A percentile compares a stretch with the other conserved stretches of the same genome.
phyloP scores from a whole-genome alignment of 2,113 vertebrate species.

The Hemibates koningsi region DNA sequence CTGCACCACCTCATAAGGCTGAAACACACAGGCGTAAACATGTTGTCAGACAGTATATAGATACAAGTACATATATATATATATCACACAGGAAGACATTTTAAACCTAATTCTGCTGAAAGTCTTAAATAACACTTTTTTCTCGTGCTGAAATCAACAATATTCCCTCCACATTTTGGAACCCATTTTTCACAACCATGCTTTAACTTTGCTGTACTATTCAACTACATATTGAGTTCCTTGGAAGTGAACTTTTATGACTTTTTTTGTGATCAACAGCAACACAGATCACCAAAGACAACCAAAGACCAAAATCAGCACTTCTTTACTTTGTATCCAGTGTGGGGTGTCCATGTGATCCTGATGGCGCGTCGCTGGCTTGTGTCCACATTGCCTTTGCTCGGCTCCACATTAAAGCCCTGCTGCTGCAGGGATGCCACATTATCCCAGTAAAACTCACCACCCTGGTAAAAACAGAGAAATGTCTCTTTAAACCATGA shows the following conservation, averaged over 20 bases:
- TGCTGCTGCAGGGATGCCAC: slow-evolving; percentile 63
- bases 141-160: not conserved
- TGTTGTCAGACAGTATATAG: not conserved
- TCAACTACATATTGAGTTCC: not conserved
- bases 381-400: slow-evolving; percentile 65
- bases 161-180: not conserved
- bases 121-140: not conserved
- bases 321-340: slow-evolving; percentile 66
- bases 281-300: not conserved
- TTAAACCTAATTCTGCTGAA: not conserved
- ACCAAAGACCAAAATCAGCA: not conserved
- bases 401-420: slow-evolving; percentile 76
- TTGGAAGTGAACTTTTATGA: not conserved
- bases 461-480: slow-evolving; percentile 45
- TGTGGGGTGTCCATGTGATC: slow-evolving; percentile 80
- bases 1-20: slow-evolving; percentile 74
- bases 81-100: not conserved
- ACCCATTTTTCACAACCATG: not conserved
- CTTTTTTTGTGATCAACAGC: not conserved
- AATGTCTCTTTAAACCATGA: not conserved
- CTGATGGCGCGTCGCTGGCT: slow-evolving; percentile 70
- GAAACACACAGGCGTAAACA: slow-evolving; percentile 31
- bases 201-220: not conserved
- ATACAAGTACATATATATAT: not conserved
- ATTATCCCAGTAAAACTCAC: slow-evolving; percentile 76